Evolutionary conservation across 2,888 invertebrate species (phyloP), one percentile per base, ranked within the genome.

Genomic region (Ectropis crepuscularia): DNA sequence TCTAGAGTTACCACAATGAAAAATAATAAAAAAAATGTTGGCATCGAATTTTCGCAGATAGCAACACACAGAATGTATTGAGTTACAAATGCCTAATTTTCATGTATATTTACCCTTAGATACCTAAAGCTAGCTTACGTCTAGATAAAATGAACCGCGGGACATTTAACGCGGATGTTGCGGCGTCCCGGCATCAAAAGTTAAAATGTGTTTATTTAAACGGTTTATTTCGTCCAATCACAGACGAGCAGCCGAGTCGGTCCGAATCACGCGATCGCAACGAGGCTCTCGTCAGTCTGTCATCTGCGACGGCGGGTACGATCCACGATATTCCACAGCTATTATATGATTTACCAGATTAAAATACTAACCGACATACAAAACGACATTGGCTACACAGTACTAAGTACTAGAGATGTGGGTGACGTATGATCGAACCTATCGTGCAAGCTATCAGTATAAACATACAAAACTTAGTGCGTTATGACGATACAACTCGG

Each of bases 71-170:
- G 74, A 81, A 81, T 74, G 76, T 74, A 73, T 66, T 76, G 82
- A 89, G 83, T 85, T 86, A 88, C 82, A 88, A 90, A 90, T 89
- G 89, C 89, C 81, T 88, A 84, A 77, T 76, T 74, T 81, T 77
- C 70, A 73, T 77, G 75, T 77, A 78, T 79, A 75, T 76, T 77
- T 80, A 84, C 80, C 80, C 86, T 88, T 89, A 88, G 68, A 74
- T 81, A 81, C 81, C 82, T 90, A 88, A 75, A 80, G 68, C 86
- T 92, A 91, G 77, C 90, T 89, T 90, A 90, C 8, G 41, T 66
- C 88, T 88, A 89, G 64, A 74, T 78, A 76, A 51, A 83, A 88
- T 87, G 85, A 88, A 89, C 84, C 75, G 70, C 67, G 75, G 78
- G 78, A 75, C 72, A 71, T 65, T 67, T 55, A 47, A 57, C 57